Evolutionary conservation across 2,888 invertebrate genomes (phyloP).

Genomic region (Desoria tigrina): DNA sequence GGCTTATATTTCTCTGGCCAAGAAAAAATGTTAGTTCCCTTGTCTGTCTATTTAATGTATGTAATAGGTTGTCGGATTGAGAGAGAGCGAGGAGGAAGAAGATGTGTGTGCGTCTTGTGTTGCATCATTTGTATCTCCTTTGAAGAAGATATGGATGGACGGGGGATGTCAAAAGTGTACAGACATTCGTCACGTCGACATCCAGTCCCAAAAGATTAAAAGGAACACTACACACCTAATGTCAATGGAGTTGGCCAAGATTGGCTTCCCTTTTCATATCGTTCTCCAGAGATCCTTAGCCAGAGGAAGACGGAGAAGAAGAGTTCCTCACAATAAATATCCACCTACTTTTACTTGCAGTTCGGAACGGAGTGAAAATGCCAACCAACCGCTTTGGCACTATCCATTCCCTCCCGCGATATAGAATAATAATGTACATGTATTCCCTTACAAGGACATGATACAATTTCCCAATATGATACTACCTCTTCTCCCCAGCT

Average conservation of each 20-base stretch:
- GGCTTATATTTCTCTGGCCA: too few species aligned
- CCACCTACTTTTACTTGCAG: too few species aligned
- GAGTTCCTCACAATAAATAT: neutral
- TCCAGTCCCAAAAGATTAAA: conserved; percentile 43
- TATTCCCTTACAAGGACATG: too few species aligned
- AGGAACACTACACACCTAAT: conserved; percentile 37
- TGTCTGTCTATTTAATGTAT: conserved; percentile 2
- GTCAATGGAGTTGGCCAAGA: conserved; percentile 31
- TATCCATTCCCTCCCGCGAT: too few species aligned
- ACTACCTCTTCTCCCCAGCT: too few species aligned
- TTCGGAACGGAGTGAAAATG: too few species aligned
- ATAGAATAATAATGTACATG: too few species aligned
- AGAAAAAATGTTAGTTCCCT: conserved; percentile 12
- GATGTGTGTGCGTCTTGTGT: neutral
- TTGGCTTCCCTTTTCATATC: conserved; percentile 37
- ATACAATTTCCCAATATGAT: too few species aligned
- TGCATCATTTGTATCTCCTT: neutral
- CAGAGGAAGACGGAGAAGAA: too few species aligned
- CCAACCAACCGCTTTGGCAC: too few species aligned
- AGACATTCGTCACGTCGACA: conserved; percentile 44
- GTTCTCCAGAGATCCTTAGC: conserved; percentile 29
- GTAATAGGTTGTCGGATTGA: conserved; percentile 6
- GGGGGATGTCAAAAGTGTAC: conserved; percentile 28
- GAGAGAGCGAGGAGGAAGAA: neutral
- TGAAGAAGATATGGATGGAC: neutral